These are phyloP conservation scores for Bombus confusus DNA, from an alignment of 1,140 invertebrate genomes.

Conservation along the genomic window DNA sequence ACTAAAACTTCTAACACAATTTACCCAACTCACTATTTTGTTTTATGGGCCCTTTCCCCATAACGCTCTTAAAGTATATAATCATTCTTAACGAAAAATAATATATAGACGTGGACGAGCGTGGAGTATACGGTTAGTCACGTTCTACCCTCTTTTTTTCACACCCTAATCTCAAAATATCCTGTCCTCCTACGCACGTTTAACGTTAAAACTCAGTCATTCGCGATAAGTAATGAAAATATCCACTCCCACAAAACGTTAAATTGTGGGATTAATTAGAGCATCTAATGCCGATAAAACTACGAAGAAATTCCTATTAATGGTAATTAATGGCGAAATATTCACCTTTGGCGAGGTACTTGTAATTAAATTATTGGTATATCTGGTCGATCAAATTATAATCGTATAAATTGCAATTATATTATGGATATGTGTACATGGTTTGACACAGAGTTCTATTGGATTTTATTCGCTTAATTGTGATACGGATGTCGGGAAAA, in stretches of 20 bases:
- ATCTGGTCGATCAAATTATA: neutral
- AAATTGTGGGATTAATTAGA: neutral
- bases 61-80: no score
- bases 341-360: neutral
- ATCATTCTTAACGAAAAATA: no score
- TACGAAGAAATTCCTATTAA: neutral
- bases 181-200: no score
- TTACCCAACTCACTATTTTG: no score
- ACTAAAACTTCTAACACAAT: no score
- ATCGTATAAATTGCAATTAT: neutral
- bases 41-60: no score
- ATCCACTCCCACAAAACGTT: neutral
- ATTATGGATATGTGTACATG: neutral
- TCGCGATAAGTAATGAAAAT: neutral
- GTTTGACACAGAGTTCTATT: neutral
- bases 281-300: neutral
- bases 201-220: neutral
- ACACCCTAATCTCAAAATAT: no score
- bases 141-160: no score
- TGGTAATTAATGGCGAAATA: neutral
- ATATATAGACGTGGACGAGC: no score
- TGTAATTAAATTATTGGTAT: neutral
- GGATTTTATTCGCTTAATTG: neutral
- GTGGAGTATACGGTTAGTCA: no score
- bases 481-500: neutral